Conservation (phyloP, 2,113 vertebrate genomes). For the Ia io region DNA sequence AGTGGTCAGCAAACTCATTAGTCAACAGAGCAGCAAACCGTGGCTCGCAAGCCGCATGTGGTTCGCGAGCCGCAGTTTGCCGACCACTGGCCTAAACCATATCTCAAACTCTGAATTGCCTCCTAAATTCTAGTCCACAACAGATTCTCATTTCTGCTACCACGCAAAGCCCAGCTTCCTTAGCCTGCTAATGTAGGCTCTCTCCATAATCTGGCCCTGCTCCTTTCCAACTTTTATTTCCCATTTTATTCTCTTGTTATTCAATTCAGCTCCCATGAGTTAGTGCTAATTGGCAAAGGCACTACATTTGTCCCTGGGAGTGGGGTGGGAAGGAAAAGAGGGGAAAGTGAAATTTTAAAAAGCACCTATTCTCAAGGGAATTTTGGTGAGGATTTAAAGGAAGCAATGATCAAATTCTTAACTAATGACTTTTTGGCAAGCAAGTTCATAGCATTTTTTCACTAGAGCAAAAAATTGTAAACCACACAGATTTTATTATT, state of each 20-base stretch:
- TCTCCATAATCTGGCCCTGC: neutral
- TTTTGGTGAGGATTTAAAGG: neutral
- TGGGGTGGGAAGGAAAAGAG: neutral
- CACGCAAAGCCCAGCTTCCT: neutral
- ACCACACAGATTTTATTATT: neutral
- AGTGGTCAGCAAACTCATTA: no score
- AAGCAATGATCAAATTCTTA: neutral
- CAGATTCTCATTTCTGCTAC: neutral
- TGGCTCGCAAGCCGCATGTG: no score
- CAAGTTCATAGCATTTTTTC: neutral
- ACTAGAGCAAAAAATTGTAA: neutral
- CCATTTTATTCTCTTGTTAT: neutral
- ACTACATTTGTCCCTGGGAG: neutral
- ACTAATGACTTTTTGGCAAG: neutral
- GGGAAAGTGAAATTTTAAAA: neutral
- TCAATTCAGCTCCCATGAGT: neutral
- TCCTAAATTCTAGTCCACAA: neutral
- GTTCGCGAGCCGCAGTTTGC: no score
- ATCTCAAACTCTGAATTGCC: neutral
- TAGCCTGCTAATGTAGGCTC: neutral
- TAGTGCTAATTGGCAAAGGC: neutral
- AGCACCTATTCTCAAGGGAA: neutral
- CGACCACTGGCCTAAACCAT: no score
- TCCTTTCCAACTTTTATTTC: slow-evolving; percentile 2
- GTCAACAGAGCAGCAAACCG: no score